A percentile compares a stretch with the other conserved stretches of the same genome.
Evolutionary conservation across 2,113 vertebrate genomes (phyloP).

Genomic region (Craseonycteris thonglongyai): DNA sequence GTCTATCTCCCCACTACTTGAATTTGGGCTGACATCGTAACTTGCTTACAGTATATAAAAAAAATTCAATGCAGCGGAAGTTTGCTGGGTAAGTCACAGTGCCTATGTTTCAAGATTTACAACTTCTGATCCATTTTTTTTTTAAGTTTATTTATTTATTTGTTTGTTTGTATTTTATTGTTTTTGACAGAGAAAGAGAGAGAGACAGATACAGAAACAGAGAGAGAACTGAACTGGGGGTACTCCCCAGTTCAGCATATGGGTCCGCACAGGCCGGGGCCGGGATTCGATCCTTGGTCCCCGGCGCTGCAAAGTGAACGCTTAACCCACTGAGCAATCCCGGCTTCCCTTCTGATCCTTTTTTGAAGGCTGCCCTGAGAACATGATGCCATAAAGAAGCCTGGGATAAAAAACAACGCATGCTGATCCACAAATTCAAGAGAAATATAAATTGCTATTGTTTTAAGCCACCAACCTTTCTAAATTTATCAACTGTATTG

Average conservation of each 20-base stretch:
- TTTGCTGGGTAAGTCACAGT: neutral
- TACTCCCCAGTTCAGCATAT: no score
- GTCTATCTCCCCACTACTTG: neutral
- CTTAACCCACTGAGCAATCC: no score
- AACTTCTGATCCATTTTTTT: no score
- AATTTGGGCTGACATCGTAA: neutral
- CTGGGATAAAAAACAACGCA: neutral
- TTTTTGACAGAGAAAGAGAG: no score
- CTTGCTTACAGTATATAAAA: neutral
- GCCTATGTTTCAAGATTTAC: neutral
- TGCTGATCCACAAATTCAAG: neutral
- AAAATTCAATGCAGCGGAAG: neutral
- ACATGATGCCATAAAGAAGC: neutral
- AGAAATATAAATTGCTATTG: neutral
- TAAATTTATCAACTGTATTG: neutral
- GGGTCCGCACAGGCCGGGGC: no score
- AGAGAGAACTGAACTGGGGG: no score
- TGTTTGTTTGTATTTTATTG: no score
- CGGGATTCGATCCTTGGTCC: no score
- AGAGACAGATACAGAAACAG: no score
- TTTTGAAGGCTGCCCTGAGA: neutral
- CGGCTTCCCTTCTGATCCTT: no score
- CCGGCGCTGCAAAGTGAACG: no score
- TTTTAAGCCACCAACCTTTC: neutral
- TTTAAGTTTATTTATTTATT: no score